Evolutionary conservation across 2,113 vertebrate species (phyloP), one percentile per base, ranked within the genome.

Genomic region (human (Homo sapiens)): DNA sequence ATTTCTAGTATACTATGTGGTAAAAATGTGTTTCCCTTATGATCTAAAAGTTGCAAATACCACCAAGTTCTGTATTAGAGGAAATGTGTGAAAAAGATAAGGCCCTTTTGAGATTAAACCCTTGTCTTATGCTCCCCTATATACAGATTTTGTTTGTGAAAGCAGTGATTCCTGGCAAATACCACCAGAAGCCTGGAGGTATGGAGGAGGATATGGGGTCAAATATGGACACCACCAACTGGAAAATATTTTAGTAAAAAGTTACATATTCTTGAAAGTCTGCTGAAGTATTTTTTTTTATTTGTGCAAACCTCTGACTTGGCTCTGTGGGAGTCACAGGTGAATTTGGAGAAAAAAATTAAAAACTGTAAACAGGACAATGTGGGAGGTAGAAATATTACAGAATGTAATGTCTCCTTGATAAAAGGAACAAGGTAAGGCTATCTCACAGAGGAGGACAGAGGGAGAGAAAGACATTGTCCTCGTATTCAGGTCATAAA

Each of bases 41-140:
- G 40, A 66, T 86, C 30, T 87, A n/a, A 91, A 95, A 89, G 59
- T 95, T 93, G 59, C 38, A 81, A 96, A 96, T 87, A 78, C 27
- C 23, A 89, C 20, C 48, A 64, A 57, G 40, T n/a, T 82, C 32
- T 85, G 43, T 92, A 38, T 72, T 85, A 64, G 11, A 90, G 72
- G 50, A 96, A 85, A 73, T 70, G 45, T 66, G 27, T 90, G 10
- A 92, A 96, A 95, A 87, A 81, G 12, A 75, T n/a, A 87, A 86
- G 32, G 61, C 40, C 8, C 23, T 96, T 80, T 75, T 72, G 64
- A 25, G 16, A 45, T 48, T 10, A 18, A 83, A 66, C 38, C 17
- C 27, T 81, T 75, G 27, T 57, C 8, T 30, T 61, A 4, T 23
- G 13, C 6, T 72, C 25, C 13, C 32, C 18, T 57, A 9, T 35